These are phyloP conservation scores for Ceyx cyanopectus DNA, from an alignment of 2,113 vertebrate genomes.

Conservation along the genomic window DNA sequence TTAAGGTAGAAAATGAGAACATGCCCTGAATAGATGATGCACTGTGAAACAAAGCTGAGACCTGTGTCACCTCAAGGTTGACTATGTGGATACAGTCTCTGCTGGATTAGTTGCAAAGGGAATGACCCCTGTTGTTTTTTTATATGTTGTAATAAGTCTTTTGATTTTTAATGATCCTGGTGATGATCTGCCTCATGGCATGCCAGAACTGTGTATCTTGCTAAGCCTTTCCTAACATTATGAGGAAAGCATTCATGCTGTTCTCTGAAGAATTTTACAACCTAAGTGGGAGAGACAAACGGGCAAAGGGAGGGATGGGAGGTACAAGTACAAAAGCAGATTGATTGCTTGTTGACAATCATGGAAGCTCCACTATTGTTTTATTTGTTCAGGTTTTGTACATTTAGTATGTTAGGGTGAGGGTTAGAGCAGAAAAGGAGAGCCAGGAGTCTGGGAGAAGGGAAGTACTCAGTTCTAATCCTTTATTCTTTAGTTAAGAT, in stretches of 20 bases:
- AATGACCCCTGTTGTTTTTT: not conserved
- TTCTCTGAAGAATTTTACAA: not conserved
- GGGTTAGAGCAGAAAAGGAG: not conserved
- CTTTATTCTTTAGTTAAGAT: not conserved
- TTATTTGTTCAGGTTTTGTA: not conserved
- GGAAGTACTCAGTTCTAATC: not conserved
- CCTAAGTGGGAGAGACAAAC: not conserved
- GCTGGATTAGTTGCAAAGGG: not conserved
- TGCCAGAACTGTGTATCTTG: not conserved
- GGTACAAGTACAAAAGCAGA: not conserved
- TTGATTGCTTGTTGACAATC: not conserved
- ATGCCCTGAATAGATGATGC: not conserved
- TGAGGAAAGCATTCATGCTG: not conserved
- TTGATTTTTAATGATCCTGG: not conserved
- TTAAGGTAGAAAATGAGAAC: not conserved
- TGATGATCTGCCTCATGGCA: not conserved
- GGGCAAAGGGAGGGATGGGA: not conserved
- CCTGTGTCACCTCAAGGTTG: rapidly evolving
- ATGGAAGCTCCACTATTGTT: not conserved
- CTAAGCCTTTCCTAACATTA: not conserved
- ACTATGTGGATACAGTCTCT: not conserved
- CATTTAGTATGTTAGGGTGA: not conserved
- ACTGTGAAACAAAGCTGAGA: not conserved
- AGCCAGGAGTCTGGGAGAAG: not conserved
- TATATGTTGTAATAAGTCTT: not conserved